These are phyloP conservation scores for Palloptera scutellata DNA, from an alignment of 2,888 invertebrate genomes.

Conservation along the genomic window DNA sequence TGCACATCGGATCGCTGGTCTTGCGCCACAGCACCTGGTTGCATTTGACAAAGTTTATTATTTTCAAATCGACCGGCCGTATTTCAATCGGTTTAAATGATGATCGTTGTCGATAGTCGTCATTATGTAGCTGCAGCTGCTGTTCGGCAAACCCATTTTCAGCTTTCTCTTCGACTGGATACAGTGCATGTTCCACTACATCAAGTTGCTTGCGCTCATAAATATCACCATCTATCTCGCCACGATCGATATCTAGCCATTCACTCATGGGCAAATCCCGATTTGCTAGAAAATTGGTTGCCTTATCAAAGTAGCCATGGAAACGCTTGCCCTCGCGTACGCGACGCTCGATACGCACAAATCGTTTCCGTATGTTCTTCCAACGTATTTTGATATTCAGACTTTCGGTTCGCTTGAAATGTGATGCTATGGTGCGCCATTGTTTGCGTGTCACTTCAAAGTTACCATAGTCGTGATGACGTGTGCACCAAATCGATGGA, in stretches of 20 bases:
- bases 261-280: constrained; percentile 50
- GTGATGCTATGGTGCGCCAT: constrained; percentile 55
- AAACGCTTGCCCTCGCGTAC: constrained; percentile 55
- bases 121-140: neutral
- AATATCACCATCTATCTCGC: constrained; percentile 53
- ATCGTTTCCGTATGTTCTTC: constrained; percentile 57
- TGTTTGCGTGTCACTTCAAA: constrained; percentile 55
- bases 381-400: constrained; percentile 56
- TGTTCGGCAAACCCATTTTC: constrained; percentile 21
- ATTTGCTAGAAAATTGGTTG: constrained; percentile 56
- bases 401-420: constrained; percentile 52
- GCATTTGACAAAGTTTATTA: constrained; percentile 58
- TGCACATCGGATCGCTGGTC: constrained; percentile 50
- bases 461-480: constrained; percentile 57
- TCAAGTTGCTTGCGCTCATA: constrained; percentile 52
- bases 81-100: constrained; percentile 50
- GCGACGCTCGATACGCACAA: constrained; percentile 51
- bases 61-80: constrained; percentile 51
- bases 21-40: constrained; percentile 59
- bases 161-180: constrained; percentile 24
- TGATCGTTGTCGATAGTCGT: constrained; percentile 18
- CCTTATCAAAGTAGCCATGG: constrained; percentile 58
- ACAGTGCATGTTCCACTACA: constrained; percentile 44
- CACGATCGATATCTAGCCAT: constrained; percentile 53
- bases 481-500: constrained; percentile 59